Percentiles rank a stretch among this genome's conserved stretches.
Evolutionary conservation across 2,797 vertebrate genomes (phyloP).

Genomic region (Phalloptychus januarius): DNA sequence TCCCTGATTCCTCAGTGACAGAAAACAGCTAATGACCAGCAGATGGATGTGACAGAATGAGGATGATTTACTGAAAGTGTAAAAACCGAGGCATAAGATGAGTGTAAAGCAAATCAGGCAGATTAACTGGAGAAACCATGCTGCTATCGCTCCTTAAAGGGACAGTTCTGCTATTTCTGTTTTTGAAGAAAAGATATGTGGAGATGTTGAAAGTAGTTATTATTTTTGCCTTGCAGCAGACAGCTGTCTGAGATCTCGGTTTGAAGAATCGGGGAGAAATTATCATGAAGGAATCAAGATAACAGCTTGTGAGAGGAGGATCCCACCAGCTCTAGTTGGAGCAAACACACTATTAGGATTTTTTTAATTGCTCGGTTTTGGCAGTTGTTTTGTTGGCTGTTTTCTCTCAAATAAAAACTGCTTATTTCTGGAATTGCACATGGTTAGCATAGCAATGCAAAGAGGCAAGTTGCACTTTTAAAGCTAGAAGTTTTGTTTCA

Average conservation of each 20-base stretch:
- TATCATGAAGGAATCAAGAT: background rate
- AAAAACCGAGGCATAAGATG: constrained; percentile 26
- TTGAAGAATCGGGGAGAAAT: background rate
- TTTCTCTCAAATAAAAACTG: background rate
- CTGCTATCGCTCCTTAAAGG: constrained; percentile 13
- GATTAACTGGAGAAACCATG: constrained; percentile 28
- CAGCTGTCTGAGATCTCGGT: background rate
- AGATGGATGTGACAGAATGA: constrained; percentile 64
- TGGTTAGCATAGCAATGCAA: background rate
- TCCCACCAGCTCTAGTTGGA: constrained; percentile 1
- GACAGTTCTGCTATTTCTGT: background rate
- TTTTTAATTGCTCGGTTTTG: constrained; percentile 4
- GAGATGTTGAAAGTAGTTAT: background rate
- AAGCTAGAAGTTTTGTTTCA: background rate
- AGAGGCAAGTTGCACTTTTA: background rate
- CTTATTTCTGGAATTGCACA: background rate
- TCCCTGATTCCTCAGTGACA: constrained; percentile 51
- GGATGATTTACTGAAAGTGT: constrained; percentile 49
- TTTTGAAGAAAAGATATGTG: background rate
- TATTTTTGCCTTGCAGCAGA: constrained; percentile 6
- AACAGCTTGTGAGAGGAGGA: constrained; percentile 4
- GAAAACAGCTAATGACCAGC: constrained; percentile 57
- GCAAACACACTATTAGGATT: background rate
- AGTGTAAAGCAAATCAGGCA: constrained; percentile 36
- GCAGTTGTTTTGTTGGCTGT: background rate